Evolutionary conservation across 2,113 vertebrate species (phyloP).

Genomic region (Macrotis lagotis): DNA sequence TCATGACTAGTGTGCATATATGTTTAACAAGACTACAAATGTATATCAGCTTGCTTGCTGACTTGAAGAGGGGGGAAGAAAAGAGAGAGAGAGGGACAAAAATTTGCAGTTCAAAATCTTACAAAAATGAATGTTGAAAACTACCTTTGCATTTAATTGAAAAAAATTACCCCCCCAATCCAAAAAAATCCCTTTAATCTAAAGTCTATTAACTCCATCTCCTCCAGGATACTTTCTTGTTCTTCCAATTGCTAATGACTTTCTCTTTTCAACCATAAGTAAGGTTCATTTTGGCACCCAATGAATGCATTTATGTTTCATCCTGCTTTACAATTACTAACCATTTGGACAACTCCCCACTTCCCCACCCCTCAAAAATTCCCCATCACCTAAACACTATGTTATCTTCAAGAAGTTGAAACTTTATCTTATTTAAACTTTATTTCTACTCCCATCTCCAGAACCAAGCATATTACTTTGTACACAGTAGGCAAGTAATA

Average conservation of each 20-base stretch:
- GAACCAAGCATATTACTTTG: slow-evolving; percentile 21
- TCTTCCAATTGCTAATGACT: background rate
- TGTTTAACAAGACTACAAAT: too few relatives aligned
- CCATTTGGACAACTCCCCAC: background rate
- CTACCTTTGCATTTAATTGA: too few relatives aligned
- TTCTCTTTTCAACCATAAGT: background rate
- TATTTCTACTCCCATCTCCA: slow-evolving; percentile 23
- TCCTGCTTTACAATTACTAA: background rate
- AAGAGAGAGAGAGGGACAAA: too few relatives aligned
- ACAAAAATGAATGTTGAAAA: too few relatives aligned
- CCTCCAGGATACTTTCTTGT: background rate
- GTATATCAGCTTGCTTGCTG: too few relatives aligned
- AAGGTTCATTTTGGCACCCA: background rate
- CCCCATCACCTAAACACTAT: slow-evolving; percentile 19
- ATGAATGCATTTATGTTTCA: background rate
- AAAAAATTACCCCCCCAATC: too few relatives aligned
- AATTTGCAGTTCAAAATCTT: too few relatives aligned
- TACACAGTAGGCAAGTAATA: slow-evolving; percentile 21
- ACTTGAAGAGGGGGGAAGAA: too few relatives aligned
- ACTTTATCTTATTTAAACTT: slow-evolving; percentile 36
- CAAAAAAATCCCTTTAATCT: too few relatives aligned
- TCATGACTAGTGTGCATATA: too few relatives aligned
- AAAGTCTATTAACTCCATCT: background rate
- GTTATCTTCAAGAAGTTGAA: background rate
- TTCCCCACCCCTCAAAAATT: background rate